These are phyloP conservation scores for Sciurus vulgaris DNA, from an alignment of 2,797 vertebrate genomes.

Conservation along the genomic window DNA sequence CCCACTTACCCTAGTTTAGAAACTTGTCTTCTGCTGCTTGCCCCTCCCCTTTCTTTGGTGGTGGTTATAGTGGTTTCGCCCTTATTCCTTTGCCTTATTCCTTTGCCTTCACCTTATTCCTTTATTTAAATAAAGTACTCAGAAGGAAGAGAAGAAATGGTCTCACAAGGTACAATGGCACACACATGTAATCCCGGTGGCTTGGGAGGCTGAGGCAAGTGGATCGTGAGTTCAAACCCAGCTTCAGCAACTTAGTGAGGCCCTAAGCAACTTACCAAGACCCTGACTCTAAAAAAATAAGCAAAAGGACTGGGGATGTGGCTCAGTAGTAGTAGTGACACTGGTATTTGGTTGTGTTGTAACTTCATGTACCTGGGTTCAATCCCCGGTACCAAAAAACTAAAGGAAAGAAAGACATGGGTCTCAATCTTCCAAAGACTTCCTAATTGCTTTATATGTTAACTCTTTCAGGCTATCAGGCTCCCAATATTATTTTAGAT, in stretches of 20 bases:
- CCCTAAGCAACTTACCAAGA: too few relatives aligned
- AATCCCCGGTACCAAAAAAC: too few relatives aligned
- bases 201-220: too few relatives aligned
- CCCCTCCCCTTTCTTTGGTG: background rate
- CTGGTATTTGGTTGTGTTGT: too few relatives aligned
- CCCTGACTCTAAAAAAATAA: too few relatives aligned
- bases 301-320: too few relatives aligned
- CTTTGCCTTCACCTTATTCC: background rate
- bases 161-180: too few relatives aligned
- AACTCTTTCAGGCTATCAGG: slow-evolving; percentile 85
- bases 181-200: too few relatives aligned
- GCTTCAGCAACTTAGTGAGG: too few relatives aligned
- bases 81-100: slow-evolving; percentile 45
- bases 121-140: slow-evolving; percentile 15
- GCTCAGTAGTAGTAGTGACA: too few relatives aligned
- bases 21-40: background rate
- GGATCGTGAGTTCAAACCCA: too few relatives aligned
- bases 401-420: background rate
- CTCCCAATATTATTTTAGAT: slow-evolving; percentile 92
- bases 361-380: too few relatives aligned
- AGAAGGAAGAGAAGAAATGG: background rate
- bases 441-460: slow-evolving; percentile 57
- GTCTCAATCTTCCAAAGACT: background rate
- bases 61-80: background rate
- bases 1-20: background rate